A percentile compares a stretch with the other conserved stretches of the same genome.
These are phyloP conservation scores for Platycercus adscitus DNA, from an alignment of 2,113 vertebrate species.

Conservation along the genomic window DNA sequence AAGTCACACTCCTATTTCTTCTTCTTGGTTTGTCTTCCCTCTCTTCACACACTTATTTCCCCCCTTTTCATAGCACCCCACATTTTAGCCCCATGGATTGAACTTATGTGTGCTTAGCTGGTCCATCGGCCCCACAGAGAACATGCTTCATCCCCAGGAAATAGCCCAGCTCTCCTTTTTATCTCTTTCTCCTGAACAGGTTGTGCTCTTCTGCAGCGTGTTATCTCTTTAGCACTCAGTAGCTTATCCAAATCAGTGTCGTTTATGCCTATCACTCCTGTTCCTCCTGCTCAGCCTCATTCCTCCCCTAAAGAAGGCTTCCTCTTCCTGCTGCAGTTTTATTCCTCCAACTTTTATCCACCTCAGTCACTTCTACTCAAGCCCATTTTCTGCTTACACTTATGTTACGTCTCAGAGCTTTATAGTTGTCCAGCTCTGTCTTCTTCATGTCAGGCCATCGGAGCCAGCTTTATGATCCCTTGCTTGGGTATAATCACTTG, in stretches of 20 bases:
- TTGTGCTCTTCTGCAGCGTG: not conserved
- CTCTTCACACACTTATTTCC: not conserved
- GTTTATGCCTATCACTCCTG: not conserved
- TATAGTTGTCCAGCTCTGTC: not conserved
- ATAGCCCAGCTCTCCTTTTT: not conserved
- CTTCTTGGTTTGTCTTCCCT: not conserved
- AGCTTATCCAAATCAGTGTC: not conserved
- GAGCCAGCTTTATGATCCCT: not conserved
- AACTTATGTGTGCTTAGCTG: not conserved
- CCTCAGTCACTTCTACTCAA: not conserved
- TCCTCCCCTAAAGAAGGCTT: not conserved
- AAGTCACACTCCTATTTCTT: not conserved
- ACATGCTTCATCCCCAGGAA: not conserved
- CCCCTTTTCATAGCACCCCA: not conserved
- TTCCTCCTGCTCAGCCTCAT: conserved; percentile 13
- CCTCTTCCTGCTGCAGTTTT: not conserved
- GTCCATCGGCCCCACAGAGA: not conserved
- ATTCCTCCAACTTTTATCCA: not conserved
- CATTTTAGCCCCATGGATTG: not conserved
- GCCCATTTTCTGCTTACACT: not conserved
- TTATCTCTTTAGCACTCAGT: not conserved
- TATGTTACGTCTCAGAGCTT: not conserved
- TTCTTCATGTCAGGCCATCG: not conserved
- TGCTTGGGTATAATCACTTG: not conserved
- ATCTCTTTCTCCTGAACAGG: not conserved